These are phyloP conservation scores for Biston stratarius DNA, from an alignment of 2,888 invertebrate species.

Conservation along the genomic window DNA sequence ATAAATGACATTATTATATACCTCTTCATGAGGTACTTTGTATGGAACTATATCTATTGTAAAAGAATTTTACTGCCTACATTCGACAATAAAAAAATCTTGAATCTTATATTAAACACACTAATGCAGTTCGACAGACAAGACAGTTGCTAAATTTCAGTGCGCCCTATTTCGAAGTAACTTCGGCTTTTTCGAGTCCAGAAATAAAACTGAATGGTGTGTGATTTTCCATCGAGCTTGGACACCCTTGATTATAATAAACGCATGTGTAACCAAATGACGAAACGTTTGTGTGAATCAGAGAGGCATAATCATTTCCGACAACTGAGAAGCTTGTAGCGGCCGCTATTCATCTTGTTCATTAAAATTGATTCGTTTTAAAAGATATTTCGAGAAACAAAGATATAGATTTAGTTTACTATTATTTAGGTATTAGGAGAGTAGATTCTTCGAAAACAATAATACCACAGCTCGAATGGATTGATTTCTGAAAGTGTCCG, in stretches of 20 bases:
- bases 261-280: slow-evolving; percentile 44
- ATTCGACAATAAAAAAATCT: no score
- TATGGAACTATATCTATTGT: no score
- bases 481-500: slow-evolving; percentile 46
- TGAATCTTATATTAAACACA: slow-evolving; percentile 7
- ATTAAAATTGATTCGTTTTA: slow-evolving; percentile 21
- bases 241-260: slow-evolving; percentile 52
- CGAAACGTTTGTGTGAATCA: slow-evolving; percentile 42
- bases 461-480: slow-evolving; percentile 30
- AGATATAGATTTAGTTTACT: not conserved
- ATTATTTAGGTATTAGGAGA: not conserved
- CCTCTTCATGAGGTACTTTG: no score
- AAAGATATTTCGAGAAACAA: slow-evolving; percentile 16
- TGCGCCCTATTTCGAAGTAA: slow-evolving; percentile 79
- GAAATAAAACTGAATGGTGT: slow-evolving; percentile 57
- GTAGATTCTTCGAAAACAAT: slow-evolving; percentile 21
- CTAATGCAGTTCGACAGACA: slow-evolving; percentile 59
- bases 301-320: slow-evolving; percentile 46
- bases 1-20: no score
- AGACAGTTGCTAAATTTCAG: slow-evolving; percentile 85
- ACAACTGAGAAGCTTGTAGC: slow-evolving; percentile 33
- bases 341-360: slow-evolving; percentile 20
- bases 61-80: no score
- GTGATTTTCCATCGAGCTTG: slow-evolving; percentile 53
- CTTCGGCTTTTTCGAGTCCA: slow-evolving; percentile 70